phyloP scores from a whole-genome alignment of 2,113 vertebrate species.

The Alaudala cheleensis region DNA sequence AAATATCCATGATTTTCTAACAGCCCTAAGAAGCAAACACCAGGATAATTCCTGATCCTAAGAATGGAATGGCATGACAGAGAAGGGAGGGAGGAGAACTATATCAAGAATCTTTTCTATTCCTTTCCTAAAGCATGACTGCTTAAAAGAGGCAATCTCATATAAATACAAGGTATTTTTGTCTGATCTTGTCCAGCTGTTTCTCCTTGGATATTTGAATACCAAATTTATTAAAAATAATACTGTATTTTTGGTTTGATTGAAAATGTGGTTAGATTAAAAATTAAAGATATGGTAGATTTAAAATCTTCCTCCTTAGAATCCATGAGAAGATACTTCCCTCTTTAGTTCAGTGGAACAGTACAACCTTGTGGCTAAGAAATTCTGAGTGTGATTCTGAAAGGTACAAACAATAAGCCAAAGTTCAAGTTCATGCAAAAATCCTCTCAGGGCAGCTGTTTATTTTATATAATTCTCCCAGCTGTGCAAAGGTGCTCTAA shows the following conservation, averaged over 20 bases:
- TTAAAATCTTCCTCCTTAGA: background rate
- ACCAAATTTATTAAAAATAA: background rate
- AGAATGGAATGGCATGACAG: background rate
- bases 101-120: background rate
- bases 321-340: background rate
- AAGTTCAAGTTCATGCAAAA: background rate
- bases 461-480: conserved; percentile 7
- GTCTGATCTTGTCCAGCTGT: background rate
- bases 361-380: background rate
- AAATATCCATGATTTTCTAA: background rate
- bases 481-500: conserved; percentile 12
- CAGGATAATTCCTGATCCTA: background rate
- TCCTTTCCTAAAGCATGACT: background rate
- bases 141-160: background rate
- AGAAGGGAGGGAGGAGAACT: background rate
- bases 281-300: background rate
- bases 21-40: background rate
- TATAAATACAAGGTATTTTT: background rate
- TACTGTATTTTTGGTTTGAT: background rate
- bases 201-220: background rate
- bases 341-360: background rate
- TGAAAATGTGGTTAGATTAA: too few species aligned
- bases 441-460: background rate
- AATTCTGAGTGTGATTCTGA: background rate
- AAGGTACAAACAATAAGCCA: background rate